Percentiles rank a stretch among this genome's conserved stretches.
Evolutionary conservation across 1,140 invertebrate species (phyloP).

Genomic region (Diabrotica virgifera): DNA sequence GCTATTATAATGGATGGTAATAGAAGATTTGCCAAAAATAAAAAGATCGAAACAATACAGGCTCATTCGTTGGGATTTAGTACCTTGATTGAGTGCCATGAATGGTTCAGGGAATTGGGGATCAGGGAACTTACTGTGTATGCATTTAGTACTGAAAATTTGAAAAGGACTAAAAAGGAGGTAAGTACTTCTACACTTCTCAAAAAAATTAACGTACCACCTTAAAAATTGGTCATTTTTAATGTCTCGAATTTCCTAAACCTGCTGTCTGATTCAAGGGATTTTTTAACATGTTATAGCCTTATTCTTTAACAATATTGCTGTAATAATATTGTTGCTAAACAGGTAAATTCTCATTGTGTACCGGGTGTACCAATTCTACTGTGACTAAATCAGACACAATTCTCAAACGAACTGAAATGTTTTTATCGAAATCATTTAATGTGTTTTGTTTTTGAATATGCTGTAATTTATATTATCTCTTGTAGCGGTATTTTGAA

Average conservation of each 20-base stretch:
- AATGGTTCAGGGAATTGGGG: conserved; percentile 77
- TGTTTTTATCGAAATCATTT: conserved; percentile 19
- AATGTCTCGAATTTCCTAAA: too few relatives aligned
- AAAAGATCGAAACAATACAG: conserved; percentile 68
- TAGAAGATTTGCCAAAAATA: conserved; percentile 86
- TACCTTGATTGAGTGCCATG: conserved; percentile 88
- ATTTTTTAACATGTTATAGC: too few relatives aligned
- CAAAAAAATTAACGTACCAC: too few relatives aligned
- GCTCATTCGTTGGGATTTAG: conserved; percentile 94
- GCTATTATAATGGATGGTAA: conserved; percentile 99
- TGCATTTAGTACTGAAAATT: conserved; percentile 99
- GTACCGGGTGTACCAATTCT: too few relatives aligned
- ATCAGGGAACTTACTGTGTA: conserved; percentile 96
- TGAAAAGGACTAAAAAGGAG: conserved; percentile 90
- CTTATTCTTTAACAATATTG: too few relatives aligned
- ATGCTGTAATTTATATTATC: too few relatives aligned
- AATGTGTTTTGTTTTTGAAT: conserved; percentile 20
- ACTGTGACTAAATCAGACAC: conserved; percentile 17
- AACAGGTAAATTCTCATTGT: too few relatives aligned
- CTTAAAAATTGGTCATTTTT: too few relatives aligned
- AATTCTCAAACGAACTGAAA: conserved; percentile 20
- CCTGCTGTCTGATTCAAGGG: too few relatives aligned
- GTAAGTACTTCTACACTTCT: conserved; percentile 75
- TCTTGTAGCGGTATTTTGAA: too few relatives aligned
- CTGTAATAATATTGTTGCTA: too few relatives aligned